Base-by-base conservation (phyloP, 2,113 vertebrate genomes). In the Aythya baeri region DNA sequence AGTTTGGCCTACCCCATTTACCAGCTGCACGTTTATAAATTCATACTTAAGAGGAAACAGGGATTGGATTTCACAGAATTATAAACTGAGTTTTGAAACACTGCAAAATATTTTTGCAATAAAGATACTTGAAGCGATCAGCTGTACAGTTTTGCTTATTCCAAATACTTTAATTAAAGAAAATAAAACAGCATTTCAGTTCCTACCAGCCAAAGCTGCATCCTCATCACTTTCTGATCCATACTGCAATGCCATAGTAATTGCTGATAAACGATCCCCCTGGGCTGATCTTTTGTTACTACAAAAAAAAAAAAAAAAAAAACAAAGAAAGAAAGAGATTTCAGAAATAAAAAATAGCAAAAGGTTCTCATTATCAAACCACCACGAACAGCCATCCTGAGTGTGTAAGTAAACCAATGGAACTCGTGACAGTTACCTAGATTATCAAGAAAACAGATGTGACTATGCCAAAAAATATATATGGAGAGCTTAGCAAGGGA, bases 151-250 rank as follows among this genome's bases (percentile, higher is more conserved):
- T 95, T 17, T 83, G 44, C n/a, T 83, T 59, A 89, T 41, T 63
- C 29, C 41, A 58, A 93, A 62, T 3, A 74, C n/a, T 75, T 68
- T 31, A 67, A 75, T 32, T 54, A 54, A 78, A 65, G 27, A 36
- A 74, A 71, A 63, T 17, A 61, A 81, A 86, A 86, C 20, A 13
- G 72, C 7, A 49, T 83, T 49, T 76, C 77, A 93, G 84, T 62
- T 94, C 96, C 68, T 98, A 99, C 99, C 99, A 84, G 99, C 98
- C 85, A 99, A 98, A 86, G 99, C 98, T 80, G 99, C 99, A 91
- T 99, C 99, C 89, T 99, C 99, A 78, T 99, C 99, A 27, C 99
- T 99, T 96, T 99, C 99, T 36, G 99, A 99, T 89, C 99, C 99
- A 63, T 99, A 99, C 68, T 99, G 99, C 88, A 99, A 96, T 49